Conservation (phyloP, 2,113 vertebrate genomes). For the Pan paniscus region DNA sequence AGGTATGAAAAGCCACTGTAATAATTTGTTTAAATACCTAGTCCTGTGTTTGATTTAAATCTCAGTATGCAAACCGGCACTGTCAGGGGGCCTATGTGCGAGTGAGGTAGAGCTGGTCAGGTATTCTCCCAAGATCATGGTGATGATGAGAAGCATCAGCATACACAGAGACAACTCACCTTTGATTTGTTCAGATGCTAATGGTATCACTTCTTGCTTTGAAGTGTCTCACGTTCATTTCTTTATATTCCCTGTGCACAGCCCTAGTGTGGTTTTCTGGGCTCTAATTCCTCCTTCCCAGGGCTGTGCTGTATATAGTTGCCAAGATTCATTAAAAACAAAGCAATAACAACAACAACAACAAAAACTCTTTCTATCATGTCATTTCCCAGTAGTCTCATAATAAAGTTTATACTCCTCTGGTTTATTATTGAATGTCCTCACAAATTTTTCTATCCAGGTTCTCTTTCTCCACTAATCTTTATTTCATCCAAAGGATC, state of each 20-base stretch:
- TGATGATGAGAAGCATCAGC: not conserved
- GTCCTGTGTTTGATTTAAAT: constrained; percentile 36
- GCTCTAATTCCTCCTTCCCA: not conserved
- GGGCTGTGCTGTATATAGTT: not conserved
- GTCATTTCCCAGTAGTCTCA: not conserved
- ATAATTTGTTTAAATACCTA: constrained; percentile 15
- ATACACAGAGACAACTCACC: not conserved
- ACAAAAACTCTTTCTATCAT: not conserved
- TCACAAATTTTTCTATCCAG: not conserved
- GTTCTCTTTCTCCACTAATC: not conserved
- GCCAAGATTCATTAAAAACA: not conserved
- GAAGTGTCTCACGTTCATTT: not conserved
- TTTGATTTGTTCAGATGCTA: not conserved
- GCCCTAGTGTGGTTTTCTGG: not conserved
- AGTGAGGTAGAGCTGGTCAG: not conserved
- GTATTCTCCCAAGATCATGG: not conserved
- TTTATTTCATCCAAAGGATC: constrained; percentile 16
- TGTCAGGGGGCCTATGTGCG: too few relatives aligned
- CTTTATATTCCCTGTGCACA: not conserved
- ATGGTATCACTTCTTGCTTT: not conserved
- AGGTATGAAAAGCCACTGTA: not conserved
- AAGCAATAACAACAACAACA: not conserved
- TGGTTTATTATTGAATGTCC: not conserved
- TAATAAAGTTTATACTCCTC: not conserved
- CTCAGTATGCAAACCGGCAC: not conserved